A percentile compares a stretch with the other conserved stretches of the same genome.
phyloP scores from a whole-genome alignment of 2,113 vertebrate genomes.

The Fregata magnificens region DNA sequence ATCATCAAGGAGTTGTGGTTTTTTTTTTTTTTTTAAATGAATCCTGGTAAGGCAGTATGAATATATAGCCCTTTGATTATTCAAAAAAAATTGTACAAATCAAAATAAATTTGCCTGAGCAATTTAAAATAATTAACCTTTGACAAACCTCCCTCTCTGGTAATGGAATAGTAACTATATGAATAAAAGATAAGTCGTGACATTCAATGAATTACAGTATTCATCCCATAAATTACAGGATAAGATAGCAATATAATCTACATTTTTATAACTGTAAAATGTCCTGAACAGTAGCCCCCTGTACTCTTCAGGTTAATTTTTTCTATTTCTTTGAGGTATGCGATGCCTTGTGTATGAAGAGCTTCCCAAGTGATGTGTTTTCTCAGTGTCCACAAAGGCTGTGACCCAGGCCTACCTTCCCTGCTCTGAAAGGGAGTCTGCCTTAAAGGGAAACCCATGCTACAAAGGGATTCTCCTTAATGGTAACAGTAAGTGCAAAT shows the following conservation, averaged over 20 bases:
- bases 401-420: not conserved
- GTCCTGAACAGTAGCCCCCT: constrained; percentile 41
- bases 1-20: constrained; percentile 63
- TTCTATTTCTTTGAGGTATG: not conserved
- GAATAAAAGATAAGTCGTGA: constrained; percentile 84
- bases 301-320: constrained; percentile 11
- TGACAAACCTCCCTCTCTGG: constrained; percentile 78
- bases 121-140: constrained; percentile 86
- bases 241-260: constrained; percentile 65
- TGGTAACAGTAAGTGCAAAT: constrained; percentile 59
- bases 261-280: constrained; percentile 65
- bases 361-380: not conserved
- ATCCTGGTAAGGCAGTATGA: constrained; percentile 60
- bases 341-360: accelerated
- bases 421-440: not conserved
- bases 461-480: constrained; percentile 28
- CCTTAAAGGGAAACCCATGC: not conserved
- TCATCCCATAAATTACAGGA: constrained; percentile 74
- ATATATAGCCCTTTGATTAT: constrained; percentile 75
- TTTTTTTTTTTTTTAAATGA: not conserved
- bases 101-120: constrained; percentile 81
- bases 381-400: not conserved
- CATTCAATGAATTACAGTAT: constrained; percentile 80
- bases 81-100: constrained; percentile 78
- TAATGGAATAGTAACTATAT: constrained; percentile 81